Base-by-base conservation (phyloP, 2,113 vertebrate species). In the Aegotheles bennettii region DNA sequence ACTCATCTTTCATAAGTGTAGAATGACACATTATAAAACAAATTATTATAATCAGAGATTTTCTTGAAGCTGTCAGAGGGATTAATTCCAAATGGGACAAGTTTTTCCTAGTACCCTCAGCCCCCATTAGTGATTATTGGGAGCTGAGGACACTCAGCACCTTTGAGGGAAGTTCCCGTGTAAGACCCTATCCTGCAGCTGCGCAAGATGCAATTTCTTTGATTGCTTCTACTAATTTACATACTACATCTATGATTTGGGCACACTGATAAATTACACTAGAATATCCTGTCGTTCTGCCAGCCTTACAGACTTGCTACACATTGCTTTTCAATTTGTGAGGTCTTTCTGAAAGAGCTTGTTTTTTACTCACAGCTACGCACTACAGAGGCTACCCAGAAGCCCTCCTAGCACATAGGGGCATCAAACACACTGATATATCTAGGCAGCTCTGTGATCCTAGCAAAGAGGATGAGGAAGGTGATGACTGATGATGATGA, bases 21-120 rank as follows among this genome's bases (percentile, higher is more conserved):
- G 95, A 94, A 76, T 93, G 92, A 93, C 93, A 96, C 88, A 95
- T 89, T 92, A 95, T 93, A 94, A 96, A 96, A 92, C 92, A 96
- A 96, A 97, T 96, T 96, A 95, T 96, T 96, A 94, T 97, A 97
- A 97, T 96, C 96, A 96, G 92, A 78, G 86, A 94, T 96, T 90
- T 97, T 93, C 93, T 97, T 85, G 76, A 90, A 35, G 80, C 80
- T 94, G 48, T 96, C 90, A 96, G 90, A 93, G 36, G 87, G 48
- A 51, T 93, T 96, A 80, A 96, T 95, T 92, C 76, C 84, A 94
- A 96, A 92, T 61, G 36, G 83, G 33, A 89, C 21, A 84, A 87
- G 90, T 75, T 96, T 29, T 76, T 85, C 78, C 45, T 74, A 87
- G 81, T 40, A 91, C 70, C 81, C 91, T 94, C 83, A 64, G 20